Conservation (phyloP, 2,113 vertebrate species). For the Ancistrus triradiatus region DNA sequence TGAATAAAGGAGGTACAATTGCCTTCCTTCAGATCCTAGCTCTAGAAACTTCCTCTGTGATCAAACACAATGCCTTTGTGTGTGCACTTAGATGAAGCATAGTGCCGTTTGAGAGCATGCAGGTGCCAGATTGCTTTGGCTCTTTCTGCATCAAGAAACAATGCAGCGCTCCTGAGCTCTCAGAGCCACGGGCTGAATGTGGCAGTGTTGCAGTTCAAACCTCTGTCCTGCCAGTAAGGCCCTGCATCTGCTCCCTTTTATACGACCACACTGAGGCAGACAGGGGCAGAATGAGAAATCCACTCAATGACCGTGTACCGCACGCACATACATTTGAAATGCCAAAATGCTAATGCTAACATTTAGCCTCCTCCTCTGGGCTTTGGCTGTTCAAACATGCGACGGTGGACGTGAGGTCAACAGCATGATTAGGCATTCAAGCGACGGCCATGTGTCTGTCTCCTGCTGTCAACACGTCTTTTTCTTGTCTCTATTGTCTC, state of each 20-base stretch:
- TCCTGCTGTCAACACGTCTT: not conserved
- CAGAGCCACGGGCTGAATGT: slow-evolving; percentile 1
- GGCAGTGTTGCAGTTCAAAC: slow-evolving; percentile 13
- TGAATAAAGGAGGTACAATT: no score
- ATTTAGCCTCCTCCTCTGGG: slow-evolving; percentile 65
- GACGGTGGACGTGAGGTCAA: slow-evolving; percentile 56
- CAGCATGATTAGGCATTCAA: slow-evolving; percentile 57
- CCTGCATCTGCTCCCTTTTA: slow-evolving; percentile 1
- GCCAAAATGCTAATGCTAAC: slow-evolving; percentile 78
- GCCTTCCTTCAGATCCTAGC: not conserved
- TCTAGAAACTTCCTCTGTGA: not conserved
- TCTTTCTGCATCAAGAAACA: not conserved
- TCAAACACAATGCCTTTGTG: not conserved
- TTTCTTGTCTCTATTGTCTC: not conserved
- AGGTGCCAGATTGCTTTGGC: slow-evolving; percentile 4
- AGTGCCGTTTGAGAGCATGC: not conserved
- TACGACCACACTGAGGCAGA: slow-evolving; percentile 6
- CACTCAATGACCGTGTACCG: slow-evolving; percentile 21
- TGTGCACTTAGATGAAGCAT: not conserved
- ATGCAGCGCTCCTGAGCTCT: not conserved
- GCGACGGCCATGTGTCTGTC: slow-evolving; percentile 14
- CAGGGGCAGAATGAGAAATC: slow-evolving; percentile 1
- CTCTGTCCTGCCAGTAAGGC: slow-evolving; percentile 10
- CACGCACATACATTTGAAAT: slow-evolving; percentile 58
- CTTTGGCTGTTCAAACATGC: slow-evolving; percentile 63